Conservation (phyloP, 2,113 vertebrate genomes). For the Protomyctophum bolini region DNA sequence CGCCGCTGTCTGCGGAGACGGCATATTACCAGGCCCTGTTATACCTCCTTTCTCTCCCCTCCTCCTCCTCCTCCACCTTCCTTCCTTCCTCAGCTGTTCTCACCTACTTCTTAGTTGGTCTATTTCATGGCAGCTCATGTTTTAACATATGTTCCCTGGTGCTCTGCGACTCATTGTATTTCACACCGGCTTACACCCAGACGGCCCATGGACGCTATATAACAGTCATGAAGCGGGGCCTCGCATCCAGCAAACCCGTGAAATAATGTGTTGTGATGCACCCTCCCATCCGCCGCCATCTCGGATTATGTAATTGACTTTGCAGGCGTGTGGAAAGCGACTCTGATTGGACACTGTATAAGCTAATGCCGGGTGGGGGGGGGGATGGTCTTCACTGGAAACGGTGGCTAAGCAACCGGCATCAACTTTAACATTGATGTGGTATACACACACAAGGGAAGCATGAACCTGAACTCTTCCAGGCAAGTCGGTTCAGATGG, state of each 20-base stretch:
- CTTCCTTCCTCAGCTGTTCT: background rate
- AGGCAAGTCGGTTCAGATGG: too few species aligned
- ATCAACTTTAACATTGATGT: background rate
- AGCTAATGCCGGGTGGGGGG: slow-evolving; percentile 24
- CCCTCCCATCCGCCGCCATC: background rate
- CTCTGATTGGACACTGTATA: slow-evolving; percentile 42
- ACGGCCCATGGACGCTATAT: slow-evolving; percentile 56
- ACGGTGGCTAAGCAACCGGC: slow-evolving; percentile 12
- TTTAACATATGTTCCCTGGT: slow-evolving; percentile 58
- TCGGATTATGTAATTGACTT: slow-evolving; percentile 52
- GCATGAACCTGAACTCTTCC: too few species aligned
- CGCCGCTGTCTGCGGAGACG: slow-evolving; percentile 8
- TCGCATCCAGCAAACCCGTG: slow-evolving; percentile 47
- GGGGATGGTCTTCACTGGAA: background rate
- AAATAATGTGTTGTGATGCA: slow-evolving; percentile 52
- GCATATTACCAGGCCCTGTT: slow-evolving; percentile 33
- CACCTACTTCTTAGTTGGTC: slow-evolving; percentile 52
- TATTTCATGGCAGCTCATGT: slow-evolving; percentile 71
- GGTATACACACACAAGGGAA: background rate
- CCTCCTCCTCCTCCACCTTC: slow-evolving; percentile 11
- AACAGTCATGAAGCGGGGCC: slow-evolving; percentile 76
- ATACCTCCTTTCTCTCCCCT: slow-evolving; percentile 18
- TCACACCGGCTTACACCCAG: slow-evolving; percentile 64
- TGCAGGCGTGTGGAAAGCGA: slow-evolving; percentile 38
- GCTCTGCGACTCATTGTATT: slow-evolving; percentile 62